Conservation (phyloP, 2,888 invertebrate genomes). For the Dryomyza anilis region DNA sequence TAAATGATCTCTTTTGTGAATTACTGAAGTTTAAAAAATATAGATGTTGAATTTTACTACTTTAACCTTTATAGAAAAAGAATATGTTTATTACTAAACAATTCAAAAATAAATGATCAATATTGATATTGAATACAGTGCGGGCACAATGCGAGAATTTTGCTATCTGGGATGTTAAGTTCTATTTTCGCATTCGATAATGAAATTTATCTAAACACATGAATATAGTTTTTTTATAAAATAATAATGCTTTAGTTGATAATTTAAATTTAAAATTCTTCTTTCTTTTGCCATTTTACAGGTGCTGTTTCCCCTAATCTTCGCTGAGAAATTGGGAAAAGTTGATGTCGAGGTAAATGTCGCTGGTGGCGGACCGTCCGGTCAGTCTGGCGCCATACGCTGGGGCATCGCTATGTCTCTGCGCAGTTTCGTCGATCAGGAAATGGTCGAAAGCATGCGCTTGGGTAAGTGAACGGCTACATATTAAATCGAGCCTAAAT, state of each 20-base stretch:
- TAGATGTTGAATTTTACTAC: too few species aligned
- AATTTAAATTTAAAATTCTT: neutral
- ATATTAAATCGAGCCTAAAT: neutral
- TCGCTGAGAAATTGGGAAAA: constrained; percentile 74
- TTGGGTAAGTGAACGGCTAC: constrained; percentile 67
- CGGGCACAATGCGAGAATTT: neutral
- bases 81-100: too few species aligned
- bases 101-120: neutral
- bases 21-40: too few species aligned
- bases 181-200: neutral
- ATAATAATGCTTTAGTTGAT: too few species aligned
- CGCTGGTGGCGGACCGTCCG: constrained; percentile 74
- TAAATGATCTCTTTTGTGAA: too few species aligned
- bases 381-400: constrained; percentile 88
- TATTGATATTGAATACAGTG: neutral
- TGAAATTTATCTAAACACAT: neutral
- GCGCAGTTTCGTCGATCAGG: constrained; percentile 79
- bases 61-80: too few species aligned
- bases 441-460: constrained; percentile 82
- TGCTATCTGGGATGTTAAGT: too few species aligned
- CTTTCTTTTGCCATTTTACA: constrained; percentile 56
- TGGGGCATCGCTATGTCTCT: constrained; percentile 86
- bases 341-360: constrained; percentile 85
- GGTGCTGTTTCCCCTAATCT: constrained; percentile 84
- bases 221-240: constrained; percentile 14